phyloP scores from a whole-genome alignment of 2,888 invertebrate genomes.

The Syritta pipiens region DNA sequence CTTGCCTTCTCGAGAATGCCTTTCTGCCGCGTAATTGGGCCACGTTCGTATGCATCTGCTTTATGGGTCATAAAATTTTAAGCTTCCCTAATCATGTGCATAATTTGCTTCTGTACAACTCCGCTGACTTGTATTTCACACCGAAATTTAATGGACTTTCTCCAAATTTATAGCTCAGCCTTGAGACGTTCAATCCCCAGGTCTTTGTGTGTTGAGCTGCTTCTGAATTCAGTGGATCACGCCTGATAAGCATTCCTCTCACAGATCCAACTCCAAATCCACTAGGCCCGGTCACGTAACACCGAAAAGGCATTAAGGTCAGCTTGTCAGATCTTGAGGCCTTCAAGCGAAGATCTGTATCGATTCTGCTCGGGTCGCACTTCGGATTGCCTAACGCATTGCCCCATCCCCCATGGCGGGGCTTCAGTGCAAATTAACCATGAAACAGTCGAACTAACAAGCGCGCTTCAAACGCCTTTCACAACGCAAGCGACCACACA shows the following conservation, averaged over 20 bases:
- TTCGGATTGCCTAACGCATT: slow-evolving; percentile 21
- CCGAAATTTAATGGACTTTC: slow-evolving; percentile 63
- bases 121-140: slow-evolving; percentile 11
- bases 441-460: slow-evolving; percentile 54
- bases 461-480: neutral
- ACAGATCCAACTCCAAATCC: slow-evolving; percentile 1
- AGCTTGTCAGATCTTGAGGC: slow-evolving; percentile 5
- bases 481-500: slow-evolving; percentile 34
- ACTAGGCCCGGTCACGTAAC: neutral
- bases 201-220: no score
- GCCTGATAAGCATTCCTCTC: slow-evolving; percentile 44
- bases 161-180: slow-evolving; percentile 54
- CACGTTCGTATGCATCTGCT: slow-evolving; percentile 20
- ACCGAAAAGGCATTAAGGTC: slow-evolving; percentile 35
- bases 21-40: slow-evolving; percentile 6
- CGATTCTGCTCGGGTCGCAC: neutral
- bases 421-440: slow-evolving; percentile 59
- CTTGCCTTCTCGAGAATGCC: no score
- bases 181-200: slow-evolving; percentile 15
- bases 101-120: slow-evolving; percentile 44
- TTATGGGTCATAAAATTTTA: slow-evolving; percentile 50
- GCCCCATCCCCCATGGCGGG: slow-evolving; percentile 35
- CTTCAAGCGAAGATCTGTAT: slow-evolving; percentile 26
- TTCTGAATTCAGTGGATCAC: slow-evolving; percentile 25
- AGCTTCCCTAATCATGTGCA: slow-evolving; percentile 53